phyloP scores from a whole-genome alignment of 2,888 invertebrate genomes.

The Eupithecia abbreviata region DNA sequence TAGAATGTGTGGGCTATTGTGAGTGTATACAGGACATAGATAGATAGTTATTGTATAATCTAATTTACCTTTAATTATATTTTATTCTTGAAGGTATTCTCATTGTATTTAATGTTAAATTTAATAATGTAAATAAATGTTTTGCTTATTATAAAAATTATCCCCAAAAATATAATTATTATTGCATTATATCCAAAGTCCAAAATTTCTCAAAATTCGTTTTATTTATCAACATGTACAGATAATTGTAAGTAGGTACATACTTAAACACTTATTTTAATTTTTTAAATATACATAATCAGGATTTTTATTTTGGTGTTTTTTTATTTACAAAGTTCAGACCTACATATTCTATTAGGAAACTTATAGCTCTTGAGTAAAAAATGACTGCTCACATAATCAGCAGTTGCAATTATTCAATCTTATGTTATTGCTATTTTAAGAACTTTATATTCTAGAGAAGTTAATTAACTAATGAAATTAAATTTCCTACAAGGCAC shows the following conservation, averaged over 20 bases:
- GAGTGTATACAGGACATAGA: conserved; percentile 58
- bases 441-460: too few relatives aligned
- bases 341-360: not conserved
- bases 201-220: conserved; percentile 71
- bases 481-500: not conserved
- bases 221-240: conserved; percentile 80
- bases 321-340: not conserved
- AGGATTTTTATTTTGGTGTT: conserved; percentile 70
- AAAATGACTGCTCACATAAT: not conserved
- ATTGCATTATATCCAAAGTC: conserved; percentile 66
- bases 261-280: conserved; percentile 73
- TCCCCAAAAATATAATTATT: conserved; percentile 55
- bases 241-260: conserved; percentile 79
- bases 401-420: too few relatives aligned
- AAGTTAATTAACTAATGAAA: too few relatives aligned
- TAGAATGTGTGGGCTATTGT: conserved; percentile 53
- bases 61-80: conserved; percentile 62
- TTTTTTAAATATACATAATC: conserved; percentile 82
- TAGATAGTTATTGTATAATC: conserved; percentile 51
- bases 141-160: conserved; percentile 63
- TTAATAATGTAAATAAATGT: conserved; percentile 70
- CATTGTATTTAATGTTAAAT: conserved; percentile 58
- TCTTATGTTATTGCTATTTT: too few relatives aligned
- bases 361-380: not conserved
- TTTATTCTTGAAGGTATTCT: conserved; percentile 53